Percentiles rank a stretch among this genome's conserved stretches.
Evolutionary conservation across 37 sponge, comb jelly and placozoan genomes (phyloP).

Genomic region (Spongilla lacustris): DNA sequence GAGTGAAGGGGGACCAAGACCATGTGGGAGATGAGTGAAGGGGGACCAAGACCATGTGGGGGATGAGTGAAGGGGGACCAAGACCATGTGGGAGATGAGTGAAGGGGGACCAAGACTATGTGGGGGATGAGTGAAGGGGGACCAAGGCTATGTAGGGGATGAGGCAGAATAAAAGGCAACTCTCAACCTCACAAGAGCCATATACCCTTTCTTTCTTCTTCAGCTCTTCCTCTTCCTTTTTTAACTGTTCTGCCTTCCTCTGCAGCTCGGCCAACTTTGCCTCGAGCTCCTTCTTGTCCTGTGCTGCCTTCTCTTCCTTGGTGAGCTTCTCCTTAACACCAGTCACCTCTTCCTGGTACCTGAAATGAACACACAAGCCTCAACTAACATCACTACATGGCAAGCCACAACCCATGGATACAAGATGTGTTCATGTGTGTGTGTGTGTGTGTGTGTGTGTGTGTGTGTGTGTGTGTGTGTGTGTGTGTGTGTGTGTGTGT

Average conservation of each 20-base stretch:
- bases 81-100: no score
- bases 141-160: background rate
- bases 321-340: constrained; percentile 10
- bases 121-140: background rate
- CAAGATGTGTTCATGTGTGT: no score
- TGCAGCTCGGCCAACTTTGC: constrained; percentile 46
- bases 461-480: no score
- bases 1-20: no score
- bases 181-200: background rate
- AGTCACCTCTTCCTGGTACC: constrained; percentile 4
- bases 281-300: constrained; percentile 16
- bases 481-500: no score
- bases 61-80: no score
- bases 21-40: no score
- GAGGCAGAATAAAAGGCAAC: background rate
- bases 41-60: no score
- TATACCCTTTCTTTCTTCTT: constrained; percentile 75
- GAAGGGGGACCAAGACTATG: no score
- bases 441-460: no score
- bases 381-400: no score
- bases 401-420: no score
- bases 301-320: constrained; percentile 15
- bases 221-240: constrained; percentile 73
- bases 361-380: background rate
- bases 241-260: constrained; percentile 60